Evolutionary conservation across 2,113 vertebrate genomes (phyloP).

Genomic region (Elephantulus edwardii): DNA sequence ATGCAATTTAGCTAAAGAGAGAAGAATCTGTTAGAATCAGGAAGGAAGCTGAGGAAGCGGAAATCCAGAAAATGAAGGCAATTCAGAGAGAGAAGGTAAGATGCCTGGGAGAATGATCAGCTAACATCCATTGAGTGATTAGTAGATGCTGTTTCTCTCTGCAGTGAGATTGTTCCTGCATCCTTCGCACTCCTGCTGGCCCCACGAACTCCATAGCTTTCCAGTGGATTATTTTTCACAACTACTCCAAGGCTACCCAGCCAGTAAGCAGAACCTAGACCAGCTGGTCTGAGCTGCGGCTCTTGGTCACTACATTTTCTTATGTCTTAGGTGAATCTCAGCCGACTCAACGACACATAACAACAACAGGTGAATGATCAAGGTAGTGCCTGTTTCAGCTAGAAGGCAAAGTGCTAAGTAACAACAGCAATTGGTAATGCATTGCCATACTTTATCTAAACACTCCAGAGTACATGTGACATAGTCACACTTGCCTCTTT

Average conservation of each 20-base stretch:
- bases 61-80: slow-evolving; percentile 84
- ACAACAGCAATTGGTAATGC: accelerated
- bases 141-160: not conserved
- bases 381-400: not conserved
- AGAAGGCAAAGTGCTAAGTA: not conserved
- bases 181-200: no score
- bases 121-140: not conserved
- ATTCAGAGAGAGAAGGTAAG: slow-evolving; percentile 89
- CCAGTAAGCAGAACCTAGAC: not conserved
- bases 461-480: not conserved
- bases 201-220: no score
- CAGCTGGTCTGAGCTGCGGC: not conserved
- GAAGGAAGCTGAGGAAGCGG: slow-evolving; percentile 87
- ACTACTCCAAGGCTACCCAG: not conserved
- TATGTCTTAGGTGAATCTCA: not conserved
- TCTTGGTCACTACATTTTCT: not conserved
- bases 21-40: slow-evolving; percentile 82
- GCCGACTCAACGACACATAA: no score
- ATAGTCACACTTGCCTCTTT: not conserved
- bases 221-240: no score
- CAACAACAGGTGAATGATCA: not conserved
- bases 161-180: no score
- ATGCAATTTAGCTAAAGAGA: slow-evolving; percentile 82
- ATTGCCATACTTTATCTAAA: not conserved
- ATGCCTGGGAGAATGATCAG: not conserved